Evolutionary conservation across 2,888 invertebrate genomes (phyloP).

Genomic region (Drosophila peninsularis): DNA sequence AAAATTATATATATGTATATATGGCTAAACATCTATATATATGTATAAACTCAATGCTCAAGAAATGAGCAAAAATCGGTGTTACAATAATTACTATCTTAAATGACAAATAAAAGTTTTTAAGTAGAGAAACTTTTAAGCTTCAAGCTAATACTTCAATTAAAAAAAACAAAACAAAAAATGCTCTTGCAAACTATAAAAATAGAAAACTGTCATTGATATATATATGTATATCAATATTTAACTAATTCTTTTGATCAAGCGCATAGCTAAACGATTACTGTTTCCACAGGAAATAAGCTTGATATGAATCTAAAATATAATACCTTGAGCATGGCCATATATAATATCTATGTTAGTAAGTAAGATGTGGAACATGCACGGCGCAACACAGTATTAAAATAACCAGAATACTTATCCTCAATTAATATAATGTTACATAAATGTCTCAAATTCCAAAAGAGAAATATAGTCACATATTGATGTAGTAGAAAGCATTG

Average conservation of each 20-base stretch:
- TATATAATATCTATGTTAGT: slow-evolving; percentile 52
- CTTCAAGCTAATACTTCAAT: slow-evolving; percentile 39
- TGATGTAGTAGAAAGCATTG: slow-evolving; percentile 19
- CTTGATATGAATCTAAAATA: slow-evolving; percentile 12
- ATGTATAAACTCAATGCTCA: slow-evolving; percentile 47
- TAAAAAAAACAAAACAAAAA: slow-evolving; percentile 26
- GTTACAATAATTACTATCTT: slow-evolving; percentile 12
- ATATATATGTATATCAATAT: too few species aligned
- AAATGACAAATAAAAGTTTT: slow-evolving; percentile 37
- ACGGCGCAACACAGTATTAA: slow-evolving; percentile 63
- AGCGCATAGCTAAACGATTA: slow-evolving; percentile 24
- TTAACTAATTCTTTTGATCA: slow-evolving; percentile 23
- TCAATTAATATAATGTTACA: slow-evolving; percentile 15
- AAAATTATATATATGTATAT: too few species aligned
- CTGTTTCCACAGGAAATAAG: slow-evolving; percentile 17
- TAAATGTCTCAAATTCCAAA: slow-evolving; percentile 25
- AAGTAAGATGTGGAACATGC: slow-evolving; percentile 59
- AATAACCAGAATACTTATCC: slow-evolving; percentile 29
- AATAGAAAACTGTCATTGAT: slow-evolving; percentile 8
- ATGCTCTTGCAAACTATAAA: slow-evolving; percentile 41
- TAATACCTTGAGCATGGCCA: slow-evolving; percentile 48
- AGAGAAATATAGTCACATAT: slow-evolving; percentile 20
- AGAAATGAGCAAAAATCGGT: slow-evolving; percentile 28
- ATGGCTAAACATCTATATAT: too few species aligned
- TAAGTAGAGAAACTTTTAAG: slow-evolving; percentile 48